A percentile compares a stretch with the other conserved stretches of the same genome.
Conservation (phyloP, 2,113 vertebrate genomes). For the Penelope pileata region DNA sequence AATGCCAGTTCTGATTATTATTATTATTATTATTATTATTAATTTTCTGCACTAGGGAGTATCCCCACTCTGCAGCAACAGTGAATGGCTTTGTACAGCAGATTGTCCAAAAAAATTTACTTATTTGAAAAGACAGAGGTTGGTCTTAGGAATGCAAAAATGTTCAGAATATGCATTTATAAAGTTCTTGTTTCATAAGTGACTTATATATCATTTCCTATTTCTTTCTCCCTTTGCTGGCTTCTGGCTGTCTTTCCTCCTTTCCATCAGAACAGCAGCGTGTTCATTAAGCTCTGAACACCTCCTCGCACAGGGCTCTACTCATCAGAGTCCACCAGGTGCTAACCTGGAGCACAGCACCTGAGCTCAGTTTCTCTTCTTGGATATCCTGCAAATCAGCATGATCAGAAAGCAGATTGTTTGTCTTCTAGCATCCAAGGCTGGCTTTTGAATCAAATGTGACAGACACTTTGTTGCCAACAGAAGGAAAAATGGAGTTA, state of each 20-base stretch:
- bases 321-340: background rate
- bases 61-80: too few species aligned
- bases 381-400: constrained; percentile 8
- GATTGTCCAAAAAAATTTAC: background rate
- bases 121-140: background rate
- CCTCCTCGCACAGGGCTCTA: constrained; percentile 27
- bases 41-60: too few species aligned
- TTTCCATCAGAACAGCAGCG: background rate
- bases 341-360: background rate
- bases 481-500: background rate
- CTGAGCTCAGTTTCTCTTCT: constrained; percentile 12
- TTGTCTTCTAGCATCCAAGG: background rate
- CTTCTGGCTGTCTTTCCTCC: background rate
- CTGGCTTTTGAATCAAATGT: background rate
- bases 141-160: background rate
- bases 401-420: background rate
- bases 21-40: too few species aligned
- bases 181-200: background rate
- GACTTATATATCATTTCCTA: accelerated
- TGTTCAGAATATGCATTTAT: accelerated
- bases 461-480: background rate
- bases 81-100: background rate
- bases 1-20: background rate
- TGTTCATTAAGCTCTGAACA: background rate
- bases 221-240: background rate